Evolutionary conservation across 2,888 invertebrate genomes (phyloP), one percentile per base, ranked within the genome.

Genomic region (Nesidiocoris tenuis): DNA sequence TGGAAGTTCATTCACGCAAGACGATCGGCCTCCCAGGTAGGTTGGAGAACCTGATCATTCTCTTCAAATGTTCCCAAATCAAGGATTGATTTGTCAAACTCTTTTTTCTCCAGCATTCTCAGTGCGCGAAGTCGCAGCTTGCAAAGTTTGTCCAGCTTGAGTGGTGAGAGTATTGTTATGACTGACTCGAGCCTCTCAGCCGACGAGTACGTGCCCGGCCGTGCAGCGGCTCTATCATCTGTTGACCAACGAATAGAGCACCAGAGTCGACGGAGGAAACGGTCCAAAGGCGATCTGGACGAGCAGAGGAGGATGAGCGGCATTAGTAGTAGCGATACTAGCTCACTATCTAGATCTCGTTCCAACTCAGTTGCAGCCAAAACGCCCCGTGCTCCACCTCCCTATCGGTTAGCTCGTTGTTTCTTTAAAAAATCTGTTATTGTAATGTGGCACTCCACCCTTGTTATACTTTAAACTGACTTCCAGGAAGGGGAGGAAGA

Each of bases 81-180:
- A n/a, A n/a, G n/a, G n/a, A n/a, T n/a, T n/a, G n/a, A n/a, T n/a
- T n/a, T n/a, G n/a, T n/a, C n/a, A n/a, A n/a, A n/a, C n/a, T n/a
- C n/a, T 39, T 39, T 39, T 39, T 3, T 39, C 61, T 61, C 21
- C 25, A 56, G 65, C 24, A 65, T 55, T 21, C 39, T 74, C 19
- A 74, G 74, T 19, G 63, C 21, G 0, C 61, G 72, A 39, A 65
- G 24, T 66, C 56, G 74, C 22, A 65, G 24, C n/a, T 7, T 39
- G 39, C 64, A 57, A 16, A 74, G 74, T n/a, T n/a, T 74, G 24
- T 55, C 65, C 9, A 74, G 74, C 18, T 56, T 65, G 17, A 65
- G 65, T 21, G 74, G 65, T 3, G 74, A 66, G 59, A 74, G 74
- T 24, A 66, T 74, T 17, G 59, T 74, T 21, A 74, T 74, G 74